Conservation (phyloP, 2,888 invertebrate species). For the Drosophila testacea region DNA sequence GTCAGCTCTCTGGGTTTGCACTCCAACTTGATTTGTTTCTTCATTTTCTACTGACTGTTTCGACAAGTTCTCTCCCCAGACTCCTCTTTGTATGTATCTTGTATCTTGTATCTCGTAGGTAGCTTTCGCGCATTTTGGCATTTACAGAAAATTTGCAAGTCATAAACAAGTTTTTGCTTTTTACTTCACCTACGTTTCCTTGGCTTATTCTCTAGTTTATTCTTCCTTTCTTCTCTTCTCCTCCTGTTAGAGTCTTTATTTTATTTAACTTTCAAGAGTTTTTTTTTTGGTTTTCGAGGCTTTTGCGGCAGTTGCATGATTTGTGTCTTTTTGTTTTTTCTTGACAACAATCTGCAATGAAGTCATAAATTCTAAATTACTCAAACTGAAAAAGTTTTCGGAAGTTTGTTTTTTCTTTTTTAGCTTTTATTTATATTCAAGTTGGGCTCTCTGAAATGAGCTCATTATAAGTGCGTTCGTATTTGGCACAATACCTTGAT, state of each 20-base stretch:
- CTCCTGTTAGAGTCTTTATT: constrained; percentile 37
- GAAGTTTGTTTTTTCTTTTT: constrained; percentile 32
- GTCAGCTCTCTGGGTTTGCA: constrained; percentile 5
- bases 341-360: constrained; percentile 54
- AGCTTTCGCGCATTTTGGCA: constrained; percentile 52
- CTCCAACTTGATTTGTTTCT: constrained; percentile 61
- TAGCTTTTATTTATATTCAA: constrained; percentile 19
- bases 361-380: constrained; percentile 76
- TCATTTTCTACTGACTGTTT: constrained; percentile 39
- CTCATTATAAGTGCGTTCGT: constrained; percentile 52
- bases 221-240: constrained; percentile 12
- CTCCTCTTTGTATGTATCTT: constrained; percentile 14
- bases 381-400: constrained; percentile 51
- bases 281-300: constrained; percentile 19
- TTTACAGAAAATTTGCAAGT: constrained; percentile 77
- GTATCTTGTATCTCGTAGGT: constrained; percentile 35
- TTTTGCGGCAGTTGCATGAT: constrained; percentile 51
- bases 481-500: constrained; percentile 17
- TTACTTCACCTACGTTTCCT: constrained; percentile 61
- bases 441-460: constrained; percentile 44
- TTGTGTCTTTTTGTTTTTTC: constrained; percentile 43
- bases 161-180: constrained; percentile 81
- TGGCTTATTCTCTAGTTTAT: constrained; percentile 33
- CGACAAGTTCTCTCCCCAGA: constrained; percentile 54
- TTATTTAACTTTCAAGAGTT: constrained; percentile 37